Evolutionary conservation across 2,797 vertebrate species (phyloP).

Genomic region (Oryzias sinensis): DNA sequence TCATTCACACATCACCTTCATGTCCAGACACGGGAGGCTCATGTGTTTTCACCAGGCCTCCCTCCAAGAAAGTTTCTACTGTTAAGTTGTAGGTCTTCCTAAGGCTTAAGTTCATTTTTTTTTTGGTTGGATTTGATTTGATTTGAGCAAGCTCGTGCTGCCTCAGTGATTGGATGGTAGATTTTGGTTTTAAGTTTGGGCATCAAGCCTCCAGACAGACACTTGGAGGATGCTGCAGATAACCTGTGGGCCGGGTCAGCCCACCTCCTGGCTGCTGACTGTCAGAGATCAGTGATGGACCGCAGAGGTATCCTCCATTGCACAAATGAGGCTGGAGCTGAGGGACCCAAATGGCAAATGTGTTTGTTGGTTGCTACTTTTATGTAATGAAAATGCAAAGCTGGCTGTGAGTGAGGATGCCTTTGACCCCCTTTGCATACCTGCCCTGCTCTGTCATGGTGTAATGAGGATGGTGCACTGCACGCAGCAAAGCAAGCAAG

Average conservation of each 20-base stretch:
- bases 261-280: slow-evolving; percentile 40
- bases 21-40: slow-evolving; percentile 26
- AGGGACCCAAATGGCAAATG: neutral
- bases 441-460: slow-evolving; percentile 31
- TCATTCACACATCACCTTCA: slow-evolving; percentile 11
- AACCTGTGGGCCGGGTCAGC: slow-evolving; percentile 41
- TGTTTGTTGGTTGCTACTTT: slow-evolving; percentile 4
- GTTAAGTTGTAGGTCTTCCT: slow-evolving; percentile 39
- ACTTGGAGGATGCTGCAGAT: slow-evolving; percentile 51
- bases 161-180: neutral
- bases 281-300: slow-evolving; percentile 49
- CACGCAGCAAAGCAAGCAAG: slow-evolving; percentile 36
- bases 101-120: slow-evolving; percentile 14
- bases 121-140: slow-evolving; percentile 37
- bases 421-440: slow-evolving; percentile 38
- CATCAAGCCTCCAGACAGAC: slow-evolving; percentile 11
- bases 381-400: slow-evolving; percentile 11
- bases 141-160: slow-evolving; percentile 22
- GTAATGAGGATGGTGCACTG: slow-evolving; percentile 37
- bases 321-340: slow-evolving; percentile 38
- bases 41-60: slow-evolving; percentile 40
- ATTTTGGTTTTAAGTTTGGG: neutral
- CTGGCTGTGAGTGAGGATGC: slow-evolving; percentile 1
- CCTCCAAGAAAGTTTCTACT: slow-evolving; percentile 59
- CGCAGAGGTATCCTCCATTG: slow-evolving; percentile 41